Conservation (phyloP, 2,797 vertebrate species). For the Bovichtus diacanthus region DNA sequence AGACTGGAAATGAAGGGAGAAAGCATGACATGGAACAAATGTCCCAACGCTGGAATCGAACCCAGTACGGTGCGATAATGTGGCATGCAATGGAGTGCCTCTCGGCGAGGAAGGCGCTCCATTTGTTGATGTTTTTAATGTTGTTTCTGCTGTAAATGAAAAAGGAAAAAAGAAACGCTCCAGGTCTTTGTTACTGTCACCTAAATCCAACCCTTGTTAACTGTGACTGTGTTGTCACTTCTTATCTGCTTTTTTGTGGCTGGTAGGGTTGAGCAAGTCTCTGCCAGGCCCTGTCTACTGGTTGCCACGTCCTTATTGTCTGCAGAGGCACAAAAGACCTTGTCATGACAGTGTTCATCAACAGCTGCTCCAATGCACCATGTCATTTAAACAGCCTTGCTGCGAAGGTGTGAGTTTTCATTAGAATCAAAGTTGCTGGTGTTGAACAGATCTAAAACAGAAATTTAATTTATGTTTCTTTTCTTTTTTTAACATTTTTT, state of each 20-base stretch:
- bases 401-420: not conserved
- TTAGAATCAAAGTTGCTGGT: not conserved
- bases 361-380: conserved; percentile 3
- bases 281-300: conserved; percentile 42
- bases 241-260: conserved; percentile 55
- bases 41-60: no score
- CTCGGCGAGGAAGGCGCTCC: no score
- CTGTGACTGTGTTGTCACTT: conserved; percentile 60
- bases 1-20: no score
- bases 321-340: conserved; percentile 48
- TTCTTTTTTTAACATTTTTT: no score
- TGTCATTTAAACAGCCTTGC: conserved; percentile 7
- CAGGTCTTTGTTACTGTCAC: conserved; percentile 50
- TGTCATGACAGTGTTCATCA: conserved; percentile 35
- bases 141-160: conserved; percentile 42
- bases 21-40: no score
- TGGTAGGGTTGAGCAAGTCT: conserved; percentile 44
- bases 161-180: conserved; percentile 53
- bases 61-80: no score
- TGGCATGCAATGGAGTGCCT: no score
- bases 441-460: not conserved
- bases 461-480: not conserved
- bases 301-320: conserved; percentile 12
- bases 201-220: conserved; percentile 55
- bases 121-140: conserved; percentile 15